Evolutionary conservation across 2,888 invertebrate genomes (phyloP), one percentile per base, ranked within the genome.

Genomic region (Melanotus villosus): DNA sequence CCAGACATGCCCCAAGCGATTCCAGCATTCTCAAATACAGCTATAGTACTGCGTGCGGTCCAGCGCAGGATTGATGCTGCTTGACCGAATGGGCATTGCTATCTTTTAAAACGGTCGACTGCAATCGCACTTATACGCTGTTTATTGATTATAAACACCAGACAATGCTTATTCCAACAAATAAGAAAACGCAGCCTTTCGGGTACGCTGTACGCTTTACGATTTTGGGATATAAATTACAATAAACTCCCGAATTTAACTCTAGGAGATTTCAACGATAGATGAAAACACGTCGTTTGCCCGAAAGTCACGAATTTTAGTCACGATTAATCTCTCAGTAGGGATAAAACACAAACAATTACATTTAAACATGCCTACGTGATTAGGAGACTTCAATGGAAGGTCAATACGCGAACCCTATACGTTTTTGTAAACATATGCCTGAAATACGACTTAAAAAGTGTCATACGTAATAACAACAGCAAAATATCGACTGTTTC

Each of bases 1-100:
- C 80, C 82, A 81, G 82, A 82, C 81, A 80, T 79, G 80, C 81
- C 81, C 72, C 69, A 66, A 79, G 80, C 80, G 71, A 78, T 79
- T 78, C 78, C 76, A 77, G 75, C 79, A 79, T 78, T 80, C 79
- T 80, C 76, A 75, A 76, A 78, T 80, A 77, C 77, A 73, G 78
- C 77, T 75, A 75, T 68, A 73, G 74, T 73, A 73, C 70, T 71
- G 70, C 26, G 60, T 65, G 65, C 50, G 47, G 70, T 59, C 60
- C 70, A 70, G 70, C 43, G 36, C 38, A 38, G 58, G 32, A 64
- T 34, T 69, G 52, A 59, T 56, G 23, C 34, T 65, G 34, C 52
- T 60, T 47, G 45, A 47, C 43, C 52, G 21, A 54, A 47, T 52
- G 58, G 41, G 36, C 58, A 34, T 30, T 14, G 21, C 32, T 64